Conservation (phyloP, 2,797 vertebrate genomes). For the Poecilia picta region DNA sequence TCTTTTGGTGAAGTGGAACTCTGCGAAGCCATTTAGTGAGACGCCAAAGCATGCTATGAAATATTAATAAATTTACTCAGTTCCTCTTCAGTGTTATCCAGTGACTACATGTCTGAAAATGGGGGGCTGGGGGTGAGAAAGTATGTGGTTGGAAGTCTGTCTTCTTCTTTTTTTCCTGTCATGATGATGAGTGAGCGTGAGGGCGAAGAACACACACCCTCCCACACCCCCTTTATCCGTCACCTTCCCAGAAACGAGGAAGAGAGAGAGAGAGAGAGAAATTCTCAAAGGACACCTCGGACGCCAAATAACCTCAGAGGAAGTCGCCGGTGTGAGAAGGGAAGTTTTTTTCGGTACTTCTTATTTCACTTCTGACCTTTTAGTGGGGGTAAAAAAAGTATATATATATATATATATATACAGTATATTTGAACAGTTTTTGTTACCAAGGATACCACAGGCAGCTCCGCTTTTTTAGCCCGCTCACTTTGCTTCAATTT, state of each 20-base stretch:
- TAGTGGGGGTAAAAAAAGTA: constrained; percentile 30
- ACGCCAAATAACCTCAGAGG: constrained; percentile 58
- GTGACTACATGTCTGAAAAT: constrained; percentile 35
- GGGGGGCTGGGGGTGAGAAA: constrained; percentile 30
- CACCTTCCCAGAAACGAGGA: constrained; percentile 47
- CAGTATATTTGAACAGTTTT: constrained; percentile 39
- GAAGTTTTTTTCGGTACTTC: constrained; percentile 49
- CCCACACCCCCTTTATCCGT: constrained; percentile 33
- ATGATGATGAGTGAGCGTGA: constrained; percentile 48
- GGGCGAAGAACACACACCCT: constrained; percentile 47
- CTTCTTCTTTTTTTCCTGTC: constrained; percentile 56
- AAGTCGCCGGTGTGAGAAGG: constrained; percentile 47
- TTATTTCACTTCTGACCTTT: constrained; percentile 67
- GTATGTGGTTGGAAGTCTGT: constrained; percentile 37
- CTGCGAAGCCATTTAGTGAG: constrained; percentile 27
- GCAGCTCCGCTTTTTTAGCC: constrained; percentile 43
- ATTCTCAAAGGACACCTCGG: constrained; percentile 50
- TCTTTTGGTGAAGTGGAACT: constrained; percentile 9
- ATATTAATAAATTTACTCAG: constrained; percentile 42
- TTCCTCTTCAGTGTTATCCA: constrained; percentile 40
- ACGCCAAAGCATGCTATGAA: constrained; percentile 24
- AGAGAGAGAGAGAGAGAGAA: background rate
- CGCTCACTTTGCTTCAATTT: constrained; percentile 55
- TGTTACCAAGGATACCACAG: constrained; percentile 71
- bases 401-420: no score